These are phyloP conservation scores for Watsonalla cultraria DNA, from an alignment of 2,888 invertebrate genomes.

Conservation along the genomic window DNA sequence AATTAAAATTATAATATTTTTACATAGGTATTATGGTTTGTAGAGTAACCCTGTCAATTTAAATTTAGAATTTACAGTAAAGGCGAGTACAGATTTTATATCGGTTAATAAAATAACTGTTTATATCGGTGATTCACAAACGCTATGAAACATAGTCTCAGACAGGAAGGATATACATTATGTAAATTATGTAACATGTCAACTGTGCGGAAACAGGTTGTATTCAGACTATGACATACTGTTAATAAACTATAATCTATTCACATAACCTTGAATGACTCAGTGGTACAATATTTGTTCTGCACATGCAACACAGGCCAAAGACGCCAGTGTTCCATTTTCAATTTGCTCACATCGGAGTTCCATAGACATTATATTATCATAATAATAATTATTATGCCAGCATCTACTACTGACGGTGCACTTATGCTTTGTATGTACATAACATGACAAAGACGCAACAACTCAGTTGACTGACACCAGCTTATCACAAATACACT, in stretches of 20 bases:
- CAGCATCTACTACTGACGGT: not conserved
- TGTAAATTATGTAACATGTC: not conserved
- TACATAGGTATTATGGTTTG: not conserved
- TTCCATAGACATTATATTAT: not conserved
- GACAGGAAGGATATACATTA: not conserved
- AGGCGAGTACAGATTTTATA: not conserved
- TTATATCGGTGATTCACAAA: not conserved
- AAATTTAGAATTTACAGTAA: conserved; percentile 31
- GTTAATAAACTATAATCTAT: not conserved
- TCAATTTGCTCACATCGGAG: not conserved
- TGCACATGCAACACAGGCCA: not conserved
- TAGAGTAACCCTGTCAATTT: conserved; percentile 41
- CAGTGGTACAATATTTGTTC: not conserved
- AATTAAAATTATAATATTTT: not conserved
- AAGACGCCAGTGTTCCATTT: not conserved
- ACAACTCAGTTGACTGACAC: not conserved
- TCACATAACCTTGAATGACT: not conserved
- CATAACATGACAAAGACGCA: not conserved
- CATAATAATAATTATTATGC: not conserved
- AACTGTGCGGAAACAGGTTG: not conserved
- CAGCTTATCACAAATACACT: not conserved
- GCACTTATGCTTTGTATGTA: not conserved
- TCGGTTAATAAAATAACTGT: not conserved
- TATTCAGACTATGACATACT: not conserved
- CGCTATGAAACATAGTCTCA: not conserved